Evolutionary conservation across 2,797 vertebrate species (phyloP), one percentile per base, ranked within the genome.

Genomic region (Nyctibius grandis): DNA sequence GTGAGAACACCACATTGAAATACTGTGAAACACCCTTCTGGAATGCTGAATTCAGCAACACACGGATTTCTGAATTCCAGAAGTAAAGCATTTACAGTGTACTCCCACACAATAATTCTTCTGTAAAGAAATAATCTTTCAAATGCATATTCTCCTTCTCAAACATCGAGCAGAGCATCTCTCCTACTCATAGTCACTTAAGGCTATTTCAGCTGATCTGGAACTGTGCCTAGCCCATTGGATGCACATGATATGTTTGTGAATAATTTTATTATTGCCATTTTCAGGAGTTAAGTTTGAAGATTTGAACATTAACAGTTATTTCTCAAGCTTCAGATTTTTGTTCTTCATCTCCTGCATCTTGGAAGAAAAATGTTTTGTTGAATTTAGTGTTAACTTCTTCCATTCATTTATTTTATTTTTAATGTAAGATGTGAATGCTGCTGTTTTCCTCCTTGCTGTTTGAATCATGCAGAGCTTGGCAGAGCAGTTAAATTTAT

Each of bases 321-420:
- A 19, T 64, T 85, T 85, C 45, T 38, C 36, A 38, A 65, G 63
- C 64, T 57, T 68, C 63, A 85, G 15, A 22, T 28, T 70, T 82
- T 56, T 72, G 5, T 57, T 63, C 57, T 59, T 85, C 50, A 34
- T 21, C 31, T 74, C 29, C 34, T 48, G 28, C 18, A 29, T 34
- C 33, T 57, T 51, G 29, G 45, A 64, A 44, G 54, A 65, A 67
- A 74, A 57, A 40, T 1, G 6, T 31, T 23, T 9, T 47, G n/a
- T 51, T 75, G 22, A 36, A 48, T 79, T 68, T 26, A 34, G 19
- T 28, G 4, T 63, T 56, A 21, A 20, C 50, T 87, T 85, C 50
- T 73, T 42, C 42, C 0, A 0, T 38, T 76, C 1, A 1, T 29
- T 68, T 54, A 13, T 3, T 4, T 69, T 40, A 34, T 40, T 67